phyloP scores from a whole-genome alignment of 2,888 invertebrate genomes.

The Tetranychus truncatus region DNA sequence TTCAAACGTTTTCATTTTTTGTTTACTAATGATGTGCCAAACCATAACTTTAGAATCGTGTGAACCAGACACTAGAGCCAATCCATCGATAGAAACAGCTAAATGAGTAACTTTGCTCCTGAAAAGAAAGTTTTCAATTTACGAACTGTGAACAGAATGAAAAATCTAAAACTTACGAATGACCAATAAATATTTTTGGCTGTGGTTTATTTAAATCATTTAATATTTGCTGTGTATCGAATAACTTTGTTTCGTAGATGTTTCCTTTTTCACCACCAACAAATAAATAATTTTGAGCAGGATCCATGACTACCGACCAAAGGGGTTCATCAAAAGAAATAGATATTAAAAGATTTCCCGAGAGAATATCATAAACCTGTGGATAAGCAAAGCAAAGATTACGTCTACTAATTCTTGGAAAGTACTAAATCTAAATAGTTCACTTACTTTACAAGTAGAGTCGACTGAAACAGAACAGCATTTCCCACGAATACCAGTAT shows the following conservation, averaged over 20 bases:
- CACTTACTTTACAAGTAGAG: slow-evolving; percentile 48
- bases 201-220: slow-evolving; percentile 28
- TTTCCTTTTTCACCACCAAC: slow-evolving; percentile 53
- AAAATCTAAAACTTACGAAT: slow-evolving; percentile 29
- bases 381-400: neutral
- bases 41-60: slow-evolving; percentile 52
- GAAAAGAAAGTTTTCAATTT: slow-evolving; percentile 22
- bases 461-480: slow-evolving; percentile 61
- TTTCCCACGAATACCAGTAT: slow-evolving; percentile 48
- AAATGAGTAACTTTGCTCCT: slow-evolving; percentile 44
- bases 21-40: slow-evolving; percentile 61
- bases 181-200: neutral
- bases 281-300: slow-evolving; percentile 50
- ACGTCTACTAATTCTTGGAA: neutral
- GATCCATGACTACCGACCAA: slow-evolving; percentile 49
- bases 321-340: slow-evolving; percentile 53
- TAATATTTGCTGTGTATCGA: slow-evolving; percentile 45
- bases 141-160: slow-evolving; percentile 12
- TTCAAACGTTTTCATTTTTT: slow-evolving; percentile 47
- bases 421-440: neutral
- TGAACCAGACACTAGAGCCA: slow-evolving; percentile 53
- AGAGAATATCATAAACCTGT: slow-evolving; percentile 49
- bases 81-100: slow-evolving; percentile 51
- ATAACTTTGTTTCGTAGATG: slow-evolving; percentile 47
- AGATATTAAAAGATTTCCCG: slow-evolving; percentile 50